These are phyloP conservation scores for Girardinus metallicus DNA, from an alignment of 2,797 vertebrate species.

Conservation along the genomic window DNA sequence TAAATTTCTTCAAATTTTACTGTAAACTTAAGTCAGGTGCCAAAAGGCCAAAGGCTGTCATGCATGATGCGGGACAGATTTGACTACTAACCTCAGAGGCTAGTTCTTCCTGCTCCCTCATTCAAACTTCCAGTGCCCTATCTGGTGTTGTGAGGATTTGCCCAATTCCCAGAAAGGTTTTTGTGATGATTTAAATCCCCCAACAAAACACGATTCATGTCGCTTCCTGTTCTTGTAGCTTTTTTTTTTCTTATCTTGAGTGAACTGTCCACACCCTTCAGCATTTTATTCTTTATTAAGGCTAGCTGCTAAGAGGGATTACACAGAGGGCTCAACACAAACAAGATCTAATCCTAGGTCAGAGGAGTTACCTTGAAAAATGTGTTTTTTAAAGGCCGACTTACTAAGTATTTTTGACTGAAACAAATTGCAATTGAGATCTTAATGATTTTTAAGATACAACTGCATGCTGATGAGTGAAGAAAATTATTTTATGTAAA, in stretches of 20 bases:
- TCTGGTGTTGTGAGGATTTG: constrained; percentile 20
- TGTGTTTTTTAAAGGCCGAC: constrained; percentile 27
- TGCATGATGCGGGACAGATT: constrained; percentile 7
- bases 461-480: not conserved
- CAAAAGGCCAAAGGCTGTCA: not conserved
- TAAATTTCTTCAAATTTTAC: not conserved
- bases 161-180: constrained; percentile 32
- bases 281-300: constrained; percentile 49
- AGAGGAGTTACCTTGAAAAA: constrained; percentile 50
- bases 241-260: constrained; percentile 36
- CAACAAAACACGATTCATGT: constrained; percentile 38
- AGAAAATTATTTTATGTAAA: not conserved
- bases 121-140: constrained; percentile 11
- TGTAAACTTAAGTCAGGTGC: constrained; percentile 24
- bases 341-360: constrained; percentile 61
- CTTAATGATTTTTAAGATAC: not conserved
- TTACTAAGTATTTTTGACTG: not conserved
- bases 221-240: constrained; percentile 40
- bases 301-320: constrained; percentile 66
- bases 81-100: constrained; percentile 16
- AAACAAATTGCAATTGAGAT: not conserved
- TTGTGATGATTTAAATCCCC: constrained; percentile 32
- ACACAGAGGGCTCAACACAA: constrained; percentile 59
- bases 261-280: constrained; percentile 48
- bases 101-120: constrained; percentile 1